These are phyloP conservation scores for Catharus ustulatus DNA, from an alignment of 2,797 vertebrate species.

Conservation along the genomic window DNA sequence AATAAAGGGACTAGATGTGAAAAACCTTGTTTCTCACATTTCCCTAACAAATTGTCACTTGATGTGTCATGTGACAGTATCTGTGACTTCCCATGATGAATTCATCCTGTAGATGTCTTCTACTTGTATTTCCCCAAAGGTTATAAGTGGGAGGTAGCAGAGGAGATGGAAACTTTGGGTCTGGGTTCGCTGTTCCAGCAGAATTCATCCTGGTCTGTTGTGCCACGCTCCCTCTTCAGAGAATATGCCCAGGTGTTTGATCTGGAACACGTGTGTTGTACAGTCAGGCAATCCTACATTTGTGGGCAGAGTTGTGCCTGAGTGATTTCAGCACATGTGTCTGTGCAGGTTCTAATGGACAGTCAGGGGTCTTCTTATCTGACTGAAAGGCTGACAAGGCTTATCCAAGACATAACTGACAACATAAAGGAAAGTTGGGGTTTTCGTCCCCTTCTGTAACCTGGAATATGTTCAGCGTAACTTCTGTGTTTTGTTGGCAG, in stretches of 20 bases:
- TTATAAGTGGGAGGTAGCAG: neutral
- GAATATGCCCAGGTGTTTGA: neutral
- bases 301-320: rapidly evolving
- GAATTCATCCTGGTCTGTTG: neutral
- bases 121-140: neutral
- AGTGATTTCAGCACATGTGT: neutral
- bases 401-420: neutral
- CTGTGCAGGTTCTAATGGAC: neutral
- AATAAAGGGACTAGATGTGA: neutral
- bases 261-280: rapidly evolving
- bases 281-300: rapidly evolving
- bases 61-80: neutral
- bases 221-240: neutral
- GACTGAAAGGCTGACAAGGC: neutral
- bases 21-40: neutral
- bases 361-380: neutral
- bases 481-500: slow-evolving; percentile 14
- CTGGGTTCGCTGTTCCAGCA: neutral
- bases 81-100: neutral
- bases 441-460: neutral
- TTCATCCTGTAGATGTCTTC: neutral
- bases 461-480: neutral
- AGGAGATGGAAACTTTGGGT: neutral
- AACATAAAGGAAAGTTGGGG: slow-evolving; percentile 22
- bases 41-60: neutral